phyloP scores from a whole-genome alignment of 2,797 vertebrate species.

The Syngnathus acus region DNA sequence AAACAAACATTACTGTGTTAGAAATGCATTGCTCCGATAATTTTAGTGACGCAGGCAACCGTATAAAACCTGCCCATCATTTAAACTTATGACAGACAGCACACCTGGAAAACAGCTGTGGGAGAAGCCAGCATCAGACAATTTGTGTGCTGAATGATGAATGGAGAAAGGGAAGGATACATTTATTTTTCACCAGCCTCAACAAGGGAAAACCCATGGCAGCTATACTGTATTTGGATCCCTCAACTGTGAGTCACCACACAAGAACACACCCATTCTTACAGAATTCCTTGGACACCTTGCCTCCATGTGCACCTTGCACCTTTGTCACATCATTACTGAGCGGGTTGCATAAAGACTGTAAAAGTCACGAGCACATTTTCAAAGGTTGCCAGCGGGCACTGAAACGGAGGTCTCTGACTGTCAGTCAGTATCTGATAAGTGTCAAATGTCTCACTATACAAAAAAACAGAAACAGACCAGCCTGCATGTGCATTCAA shows the following conservation, averaged over 20 bases:
- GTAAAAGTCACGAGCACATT: neutral
- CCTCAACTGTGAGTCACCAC: constrained; percentile 48
- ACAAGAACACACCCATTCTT: constrained; percentile 19
- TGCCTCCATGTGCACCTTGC: constrained; percentile 18
- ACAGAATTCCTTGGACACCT: constrained; percentile 21
- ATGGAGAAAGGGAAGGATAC: no score
- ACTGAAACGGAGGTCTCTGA: neutral
- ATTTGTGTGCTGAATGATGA: no score
- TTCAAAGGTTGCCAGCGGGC: neutral
- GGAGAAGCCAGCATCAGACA: no score
- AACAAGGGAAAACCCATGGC: no score
- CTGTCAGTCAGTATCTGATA: neutral
- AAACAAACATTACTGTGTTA: no score
- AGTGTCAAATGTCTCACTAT: constrained; percentile 18
- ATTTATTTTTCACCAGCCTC: no score
- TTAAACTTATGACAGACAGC: no score
- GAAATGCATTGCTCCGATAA: no score
- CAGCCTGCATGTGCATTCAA: constrained; percentile 19
- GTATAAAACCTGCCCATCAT: no score
- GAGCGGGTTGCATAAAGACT: neutral
- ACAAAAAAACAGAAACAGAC: constrained; percentile 10
- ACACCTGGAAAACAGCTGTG: no score
- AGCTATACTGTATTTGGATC: neutral
- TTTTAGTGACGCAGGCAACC: no score
- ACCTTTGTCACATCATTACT: neutral